These are phyloP conservation scores for Phyllotreta striolata DNA, from an alignment of 2,888 invertebrate species.

Conservation along the genomic window DNA sequence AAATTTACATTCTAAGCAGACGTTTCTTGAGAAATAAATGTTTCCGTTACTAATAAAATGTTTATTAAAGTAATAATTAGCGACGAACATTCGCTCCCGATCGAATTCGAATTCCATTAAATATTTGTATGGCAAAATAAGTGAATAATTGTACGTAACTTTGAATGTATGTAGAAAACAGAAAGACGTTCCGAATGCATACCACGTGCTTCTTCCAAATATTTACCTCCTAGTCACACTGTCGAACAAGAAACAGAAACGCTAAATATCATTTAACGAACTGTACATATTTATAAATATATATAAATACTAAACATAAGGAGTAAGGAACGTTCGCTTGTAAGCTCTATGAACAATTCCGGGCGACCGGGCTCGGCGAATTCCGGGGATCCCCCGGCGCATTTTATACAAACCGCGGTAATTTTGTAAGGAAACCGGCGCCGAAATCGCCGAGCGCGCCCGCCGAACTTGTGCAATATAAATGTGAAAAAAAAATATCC, in stretches of 20 bases:
- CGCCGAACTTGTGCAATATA: conserved; percentile 15
- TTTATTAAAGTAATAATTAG: too few relatives aligned
- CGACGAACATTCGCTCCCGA: too few relatives aligned
- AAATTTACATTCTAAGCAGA: conserved; percentile 43
- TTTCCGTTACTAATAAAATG: conserved; percentile 50
- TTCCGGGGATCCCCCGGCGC: conserved; percentile 10
- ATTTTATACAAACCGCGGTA: conserved; percentile 6
- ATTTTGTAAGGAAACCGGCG: too few relatives aligned
- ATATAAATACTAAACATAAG: conserved; percentile 22
- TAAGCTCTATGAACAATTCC: conserved; percentile 23
- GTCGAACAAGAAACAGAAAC: conserved; percentile 26
- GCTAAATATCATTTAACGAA: conserved; percentile 29
- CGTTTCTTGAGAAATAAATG: conserved; percentile 29
- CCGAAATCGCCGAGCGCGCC: too few relatives aligned
- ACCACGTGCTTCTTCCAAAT: conserved; percentile 45
- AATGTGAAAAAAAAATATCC: conserved; percentile 31
- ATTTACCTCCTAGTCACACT: conserved; percentile 40
- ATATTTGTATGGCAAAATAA: conserved; percentile 50
- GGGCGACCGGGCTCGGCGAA: too few relatives aligned
- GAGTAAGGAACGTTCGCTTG: conserved; percentile 39
- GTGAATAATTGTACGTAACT: conserved; percentile 36
- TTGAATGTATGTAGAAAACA: conserved; percentile 34
- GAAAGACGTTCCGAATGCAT: conserved; percentile 41
- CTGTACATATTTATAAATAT: conserved; percentile 22
- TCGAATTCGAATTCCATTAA: conserved; percentile 9